A percentile compares a stretch with the other conserved stretches of the same genome.
phyloP scores from a whole-genome alignment of 2,888 invertebrate species.

The Drosophila conformis region DNA sequence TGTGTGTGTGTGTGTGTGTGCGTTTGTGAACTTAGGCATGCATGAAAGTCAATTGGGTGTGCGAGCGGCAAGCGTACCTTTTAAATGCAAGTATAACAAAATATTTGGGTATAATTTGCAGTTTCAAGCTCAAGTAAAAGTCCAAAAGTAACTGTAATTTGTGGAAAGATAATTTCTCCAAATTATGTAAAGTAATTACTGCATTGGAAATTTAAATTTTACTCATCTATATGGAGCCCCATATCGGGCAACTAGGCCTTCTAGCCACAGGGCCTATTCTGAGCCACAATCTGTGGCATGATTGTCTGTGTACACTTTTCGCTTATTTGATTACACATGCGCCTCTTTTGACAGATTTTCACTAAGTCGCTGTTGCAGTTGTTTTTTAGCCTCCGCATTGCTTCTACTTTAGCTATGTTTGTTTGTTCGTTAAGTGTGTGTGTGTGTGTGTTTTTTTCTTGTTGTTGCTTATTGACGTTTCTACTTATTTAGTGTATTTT shows the following conservation, averaged over 20 bases:
- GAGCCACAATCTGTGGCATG: conserved; percentile 32
- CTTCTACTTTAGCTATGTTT: conserved; percentile 33
- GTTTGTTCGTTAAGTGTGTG: conserved; percentile 54
- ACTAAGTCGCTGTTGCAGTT: conserved; percentile 39
- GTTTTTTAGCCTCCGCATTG: conserved; percentile 5
- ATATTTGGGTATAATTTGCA: conserved; percentile 15
- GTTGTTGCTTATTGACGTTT: conserved; percentile 72
- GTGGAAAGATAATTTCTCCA: conserved; percentile 22
- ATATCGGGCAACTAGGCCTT: conserved; percentile 1
- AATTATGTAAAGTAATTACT: conserved; percentile 26
- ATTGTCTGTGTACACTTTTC: conserved; percentile 40
- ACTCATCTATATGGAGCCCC: conserved; percentile 18
- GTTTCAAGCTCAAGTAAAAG: conserved; percentile 24
- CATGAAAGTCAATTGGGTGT: conserved; percentile 64
- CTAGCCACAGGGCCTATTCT: background rate
- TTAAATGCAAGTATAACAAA: conserved; percentile 6
- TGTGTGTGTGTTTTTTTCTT: conserved; percentile 6
- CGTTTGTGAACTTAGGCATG: conserved; percentile 27
- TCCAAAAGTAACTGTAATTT: conserved; percentile 19
- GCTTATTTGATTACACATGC: conserved; percentile 66
- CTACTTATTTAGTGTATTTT: conserved; percentile 79
- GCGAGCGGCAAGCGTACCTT: conserved; percentile 26
- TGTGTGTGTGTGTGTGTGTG: conserved; percentile 15
- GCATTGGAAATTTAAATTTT: conserved; percentile 46
- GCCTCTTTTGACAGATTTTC: conserved; percentile 58